phyloP scores from a whole-genome alignment of 2,113 vertebrate species.

The Tupaia tana region DNA sequence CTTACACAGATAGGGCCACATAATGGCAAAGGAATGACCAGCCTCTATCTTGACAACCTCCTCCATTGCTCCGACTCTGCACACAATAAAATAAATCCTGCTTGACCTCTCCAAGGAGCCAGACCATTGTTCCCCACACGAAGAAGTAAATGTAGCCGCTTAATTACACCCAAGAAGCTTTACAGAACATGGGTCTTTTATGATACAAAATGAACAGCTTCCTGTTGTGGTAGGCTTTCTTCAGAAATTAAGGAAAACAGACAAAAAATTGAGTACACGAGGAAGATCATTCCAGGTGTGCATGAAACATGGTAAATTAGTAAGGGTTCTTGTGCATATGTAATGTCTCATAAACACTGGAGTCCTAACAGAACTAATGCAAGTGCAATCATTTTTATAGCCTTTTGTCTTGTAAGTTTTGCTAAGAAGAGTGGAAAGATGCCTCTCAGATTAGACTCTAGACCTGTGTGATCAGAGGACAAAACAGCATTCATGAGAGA shows the following conservation, averaged over 20 bases:
- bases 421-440: slow-evolving; percentile 73
- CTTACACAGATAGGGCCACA: slow-evolving; percentile 38
- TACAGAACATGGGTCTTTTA: slow-evolving; percentile 67
- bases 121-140: slow-evolving; percentile 85
- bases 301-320: slow-evolving; percentile 80
- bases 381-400: slow-evolving; percentile 79
- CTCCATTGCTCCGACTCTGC: slow-evolving; percentile 41
- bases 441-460: slow-evolving; percentile 73
- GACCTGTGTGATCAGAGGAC: slow-evolving; percentile 71
- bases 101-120: slow-evolving; percentile 85
- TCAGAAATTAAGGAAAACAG: background rate
- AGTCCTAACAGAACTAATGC: slow-evolving; percentile 73
- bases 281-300: slow-evolving; percentile 83
- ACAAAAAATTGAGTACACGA: slow-evolving; percentile 34
- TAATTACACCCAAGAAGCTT: slow-evolving; percentile 84
- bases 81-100: slow-evolving; percentile 85
- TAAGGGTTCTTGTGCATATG: slow-evolving; percentile 84
- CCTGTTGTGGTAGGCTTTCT: slow-evolving; percentile 77
- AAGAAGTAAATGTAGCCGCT: slow-evolving; percentile 83
- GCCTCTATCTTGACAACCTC: slow-evolving; percentile 63
- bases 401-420: slow-evolving; percentile 86
- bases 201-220: slow-evolving; percentile 80
- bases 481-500: slow-evolving; percentile 56
- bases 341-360: slow-evolving; percentile 81
- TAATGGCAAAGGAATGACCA: slow-evolving; percentile 52